Evolutionary conservation across 2,797 vertebrate species (phyloP).

Genomic region (Adelosebastes latens): DNA sequence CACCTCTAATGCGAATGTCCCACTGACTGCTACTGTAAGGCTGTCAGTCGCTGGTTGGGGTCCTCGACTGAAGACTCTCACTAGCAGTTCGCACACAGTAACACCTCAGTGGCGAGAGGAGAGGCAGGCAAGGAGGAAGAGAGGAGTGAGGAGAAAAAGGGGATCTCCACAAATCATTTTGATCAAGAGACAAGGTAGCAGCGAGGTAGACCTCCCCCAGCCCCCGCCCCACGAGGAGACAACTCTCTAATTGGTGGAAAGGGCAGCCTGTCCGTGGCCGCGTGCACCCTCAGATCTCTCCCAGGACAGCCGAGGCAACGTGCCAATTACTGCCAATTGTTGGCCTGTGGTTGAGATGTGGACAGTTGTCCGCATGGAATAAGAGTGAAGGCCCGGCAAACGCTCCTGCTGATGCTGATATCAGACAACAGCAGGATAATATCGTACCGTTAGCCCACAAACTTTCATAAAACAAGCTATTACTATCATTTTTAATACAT

Average conservation of each 20-base stretch:
- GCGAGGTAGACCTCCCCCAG: conserved; percentile 73
- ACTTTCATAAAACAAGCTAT: conserved; percentile 21
- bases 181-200: conserved; percentile 80
- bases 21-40: conserved; percentile 70
- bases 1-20: conserved; percentile 70
- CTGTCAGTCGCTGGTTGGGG: conserved; percentile 75
- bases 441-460: conserved; percentile 12
- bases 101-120: conserved; percentile 56
- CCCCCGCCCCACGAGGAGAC: conserved; percentile 75
- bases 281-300: conserved; percentile 82
- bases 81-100: conserved; percentile 68
- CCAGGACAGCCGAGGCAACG: conserved; percentile 81
- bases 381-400: conserved; percentile 67
- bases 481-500: neutral
- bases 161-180: conserved; percentile 77
- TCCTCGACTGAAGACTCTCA: conserved; percentile 75
- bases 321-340: conserved; percentile 89
- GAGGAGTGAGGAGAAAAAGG: conserved; percentile 61
- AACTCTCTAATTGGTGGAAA: conserved; percentile 86
- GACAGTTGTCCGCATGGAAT: conserved; percentile 85
- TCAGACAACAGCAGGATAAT: conserved; percentile 53
- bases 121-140: conserved; percentile 48
- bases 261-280: conserved; percentile 82
- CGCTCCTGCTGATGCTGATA: conserved; percentile 63
- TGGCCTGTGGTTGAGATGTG: conserved; percentile 84